Evolutionary conservation across 2,888 invertebrate species (phyloP), one percentile per base, ranked within the genome.

Genomic region (Smittia sp.): DNA sequence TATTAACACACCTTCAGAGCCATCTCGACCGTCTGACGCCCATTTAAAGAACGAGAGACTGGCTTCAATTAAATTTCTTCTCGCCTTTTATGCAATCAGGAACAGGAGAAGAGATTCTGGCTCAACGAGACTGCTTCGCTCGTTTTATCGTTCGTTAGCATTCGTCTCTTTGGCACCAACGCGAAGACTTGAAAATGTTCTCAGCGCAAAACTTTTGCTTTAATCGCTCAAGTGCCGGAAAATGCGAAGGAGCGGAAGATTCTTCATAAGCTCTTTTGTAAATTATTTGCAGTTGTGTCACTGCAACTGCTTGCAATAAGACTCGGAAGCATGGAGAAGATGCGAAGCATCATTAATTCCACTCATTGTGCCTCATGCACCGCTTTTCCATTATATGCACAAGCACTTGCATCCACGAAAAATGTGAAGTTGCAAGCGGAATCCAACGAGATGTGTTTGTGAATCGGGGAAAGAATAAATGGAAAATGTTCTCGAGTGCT

Each of bases 311-410:
- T 46, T 46, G 52, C 52, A 13, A 11, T 46, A 63, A 63, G 63
- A 63, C 1, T 9, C 63, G 63, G 63, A 63, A 63, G 63, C 63
- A 63, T 22, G 11, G 13, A 27, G 58, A 25, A 27, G 63, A 63
- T 1, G 58, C 2, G 22, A 63, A 27, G 25, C 63, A 27, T 63
- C 63, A 63, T 63, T 63, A 63, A 63, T 63, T 63, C 27, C 63
- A 63, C 27, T 25, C 63, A 63, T 25, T 63, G n/a, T 63, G 9
- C 22, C 15, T 27, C n/a, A 27, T 24, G 46, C 46, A 15, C 46
- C 58, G 58, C 58, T n/a, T 58, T 58, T n/a, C 22, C 58, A 58
- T 58, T 58, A 32, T 32, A 9, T 6, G 32, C 32, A 32, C 32
- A 32, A 32, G 32, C 32, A 32, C 32, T 32, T 32, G 3, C 32